Evolutionary conservation across 2,113 vertebrate genomes (phyloP).

Genomic region (Hyperoodon ampullatus): DNA sequence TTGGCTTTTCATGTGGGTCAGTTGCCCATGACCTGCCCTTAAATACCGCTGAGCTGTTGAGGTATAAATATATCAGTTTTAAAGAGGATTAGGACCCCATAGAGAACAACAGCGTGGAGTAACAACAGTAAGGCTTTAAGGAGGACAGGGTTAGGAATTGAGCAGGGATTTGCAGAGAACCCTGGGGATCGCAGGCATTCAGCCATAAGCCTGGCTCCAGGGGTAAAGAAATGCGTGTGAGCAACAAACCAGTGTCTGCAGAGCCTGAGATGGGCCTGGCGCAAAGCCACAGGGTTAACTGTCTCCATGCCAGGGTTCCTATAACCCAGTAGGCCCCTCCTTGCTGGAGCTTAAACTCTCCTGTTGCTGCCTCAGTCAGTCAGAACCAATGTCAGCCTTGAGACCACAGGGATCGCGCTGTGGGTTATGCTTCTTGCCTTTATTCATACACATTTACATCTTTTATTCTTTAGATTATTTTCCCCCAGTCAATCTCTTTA

Average conservation of each 20-base stretch:
- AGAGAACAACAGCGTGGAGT: background rate
- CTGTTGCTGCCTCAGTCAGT: fast-evolving
- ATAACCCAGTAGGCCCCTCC: background rate
- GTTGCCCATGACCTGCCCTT: conserved; percentile 77
- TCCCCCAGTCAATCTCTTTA: background rate
- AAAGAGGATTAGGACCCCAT: conserved; percentile 84
- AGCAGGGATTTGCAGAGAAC: conserved; percentile 40
- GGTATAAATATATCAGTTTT: conserved; percentile 45
- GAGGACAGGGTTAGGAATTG: background rate
- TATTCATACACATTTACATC: background rate
- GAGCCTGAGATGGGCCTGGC: background rate
- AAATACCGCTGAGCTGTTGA: conserved; percentile 75
- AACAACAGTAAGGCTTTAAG: background rate
- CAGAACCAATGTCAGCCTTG: background rate
- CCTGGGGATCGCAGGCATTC: background rate
- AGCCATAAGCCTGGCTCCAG: background rate
- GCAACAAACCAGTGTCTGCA: background rate
- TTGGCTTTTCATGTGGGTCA: conserved; percentile 58
- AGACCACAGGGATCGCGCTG: background rate
- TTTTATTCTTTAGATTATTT: background rate
- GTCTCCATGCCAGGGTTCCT: background rate
- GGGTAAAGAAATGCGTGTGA: background rate
- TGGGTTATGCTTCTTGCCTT: background rate
- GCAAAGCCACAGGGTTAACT: background rate
- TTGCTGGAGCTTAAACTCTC: background rate